Base-by-base conservation (phyloP, 1,140 invertebrate genomes). In the Zelostemma sp. region DNA sequence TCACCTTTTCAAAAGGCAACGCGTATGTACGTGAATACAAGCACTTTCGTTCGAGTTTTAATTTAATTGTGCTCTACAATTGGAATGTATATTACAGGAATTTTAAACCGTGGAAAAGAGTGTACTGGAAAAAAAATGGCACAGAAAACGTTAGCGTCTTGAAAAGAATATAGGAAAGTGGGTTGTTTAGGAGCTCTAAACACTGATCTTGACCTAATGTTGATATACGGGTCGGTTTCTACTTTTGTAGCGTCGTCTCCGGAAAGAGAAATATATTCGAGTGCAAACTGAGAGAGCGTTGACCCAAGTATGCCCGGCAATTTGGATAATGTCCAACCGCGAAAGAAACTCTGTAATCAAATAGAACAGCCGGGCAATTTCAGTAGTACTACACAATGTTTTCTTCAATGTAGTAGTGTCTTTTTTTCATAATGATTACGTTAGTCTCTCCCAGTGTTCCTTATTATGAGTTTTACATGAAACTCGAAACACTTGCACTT, bases 171-270 rank as follows among this genome's bases (percentile, higher is more conserved):
- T 8, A 18, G 45, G 63, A 41, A 58, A 58, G 35, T 6, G 43
- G 51, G 73, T 77, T 73, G 78, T 78, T 80, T 78, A 75, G 73
- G 79, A 76, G 72, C 75, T 78, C 75, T 80, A 80, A 80, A 80
- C 79, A 80, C 73, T 79, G 79, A 80, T 80, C 78, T 72, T 62
- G 65, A 70, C 75, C 75, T 79, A 79, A 79, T 73, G 68, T 48
- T 77, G 68, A 80, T 69, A 79, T 79, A 79, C 74, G 75, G 77
- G 68, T 60, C 45, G 51, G 12, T 19, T 46, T 46, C 21, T 46
- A 19, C 17, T 19, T 19, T 19, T 19, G 8, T 11, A 1, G 3
- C 12, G 2, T n/a, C 21, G 43, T 46, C 43, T 16, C 9, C 17
- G 3, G 43, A 19, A 46, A 46, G 43, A 11, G 21, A 46, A 46